These are phyloP conservation scores for Orthosia gothica DNA, from an alignment of 2,888 invertebrate genomes.

Conservation along the genomic window DNA sequence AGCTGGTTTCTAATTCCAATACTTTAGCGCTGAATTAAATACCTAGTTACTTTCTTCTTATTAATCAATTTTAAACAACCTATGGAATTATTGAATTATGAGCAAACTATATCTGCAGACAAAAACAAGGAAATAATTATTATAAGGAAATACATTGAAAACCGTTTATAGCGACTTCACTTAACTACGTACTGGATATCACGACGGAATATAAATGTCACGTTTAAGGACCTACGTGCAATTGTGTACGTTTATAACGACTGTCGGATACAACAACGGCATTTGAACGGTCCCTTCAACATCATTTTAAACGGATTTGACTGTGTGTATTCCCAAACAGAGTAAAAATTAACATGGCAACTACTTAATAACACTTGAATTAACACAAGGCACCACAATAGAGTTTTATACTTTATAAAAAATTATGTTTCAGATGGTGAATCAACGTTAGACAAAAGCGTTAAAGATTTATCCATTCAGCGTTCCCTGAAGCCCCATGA, in stretches of 20 bases:
- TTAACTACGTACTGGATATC: too few relatives aligned
- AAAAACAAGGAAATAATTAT: slow-evolving; percentile 5
- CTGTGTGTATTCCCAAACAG: too few relatives aligned
- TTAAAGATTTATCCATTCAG: slow-evolving; percentile 80
- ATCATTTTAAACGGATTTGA: too few relatives aligned
- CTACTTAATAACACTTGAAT: neutral
- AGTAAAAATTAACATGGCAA: neutral
- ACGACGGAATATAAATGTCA: too few relatives aligned
- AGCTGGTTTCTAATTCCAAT: slow-evolving; percentile 1
- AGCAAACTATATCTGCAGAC: neutral
- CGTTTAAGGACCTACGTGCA: too few relatives aligned
- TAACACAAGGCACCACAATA: neutral
- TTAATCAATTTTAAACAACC: neutral
- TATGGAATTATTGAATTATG: neutral
- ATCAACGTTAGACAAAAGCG: slow-evolving; percentile 84
- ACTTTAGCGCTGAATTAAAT: neutral
- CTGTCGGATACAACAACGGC: too few relatives aligned
- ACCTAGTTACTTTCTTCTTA: too few relatives aligned
- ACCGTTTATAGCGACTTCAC: too few relatives aligned
- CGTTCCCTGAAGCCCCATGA: slow-evolving; percentile 95
- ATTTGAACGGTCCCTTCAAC: too few relatives aligned
- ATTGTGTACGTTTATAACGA: too few relatives aligned
- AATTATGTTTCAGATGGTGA: slow-evolving; percentile 83
- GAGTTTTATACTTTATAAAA: neutral
- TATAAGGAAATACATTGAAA: slow-evolving; percentile 9